These are phyloP conservation scores for Chouioia cunea DNA, from an alignment of 2,888 invertebrate genomes.

Conservation along the genomic window DNA sequence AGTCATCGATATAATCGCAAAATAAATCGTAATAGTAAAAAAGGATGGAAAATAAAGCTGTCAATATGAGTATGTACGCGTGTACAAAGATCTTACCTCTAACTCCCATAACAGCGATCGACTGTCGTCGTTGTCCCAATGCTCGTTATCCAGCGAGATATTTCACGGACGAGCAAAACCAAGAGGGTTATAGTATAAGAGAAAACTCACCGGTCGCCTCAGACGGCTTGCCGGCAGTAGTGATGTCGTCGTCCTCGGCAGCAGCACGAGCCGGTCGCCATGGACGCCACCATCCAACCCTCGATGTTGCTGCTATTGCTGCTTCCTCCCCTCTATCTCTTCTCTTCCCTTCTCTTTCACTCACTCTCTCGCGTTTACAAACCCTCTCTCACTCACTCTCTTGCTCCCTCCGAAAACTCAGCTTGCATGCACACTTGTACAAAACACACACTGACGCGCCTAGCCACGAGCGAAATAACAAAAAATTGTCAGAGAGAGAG, in stretches of 20 bases:
- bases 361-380: neutral
- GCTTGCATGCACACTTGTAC: no score
- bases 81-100: no score
- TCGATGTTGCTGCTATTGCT: no score
- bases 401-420: no score
- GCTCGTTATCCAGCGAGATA: no score
- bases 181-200: neutral
- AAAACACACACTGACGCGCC: conserved; percentile 30
- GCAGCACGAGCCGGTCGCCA: conserved; percentile 32
- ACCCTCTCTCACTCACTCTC: neutral
- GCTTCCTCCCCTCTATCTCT: neutral
- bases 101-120: no score
- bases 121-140: no score
- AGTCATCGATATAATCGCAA: no score
- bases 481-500: neutral
- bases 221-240: conserved; percentile 23
- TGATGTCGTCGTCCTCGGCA: conserved; percentile 1
- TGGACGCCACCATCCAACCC: conserved; percentile 23
- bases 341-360: neutral
- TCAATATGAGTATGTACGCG: no score
- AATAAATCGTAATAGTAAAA: no score
- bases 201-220: conserved; percentile 26
- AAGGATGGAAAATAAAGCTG: no score
- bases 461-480: neutral
- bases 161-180: no score